Evolutionary conservation across 1,140 invertebrate species (phyloP), one percentile per base, ranked within the genome.

Genomic region (Mactra quadrangularis): DNA sequence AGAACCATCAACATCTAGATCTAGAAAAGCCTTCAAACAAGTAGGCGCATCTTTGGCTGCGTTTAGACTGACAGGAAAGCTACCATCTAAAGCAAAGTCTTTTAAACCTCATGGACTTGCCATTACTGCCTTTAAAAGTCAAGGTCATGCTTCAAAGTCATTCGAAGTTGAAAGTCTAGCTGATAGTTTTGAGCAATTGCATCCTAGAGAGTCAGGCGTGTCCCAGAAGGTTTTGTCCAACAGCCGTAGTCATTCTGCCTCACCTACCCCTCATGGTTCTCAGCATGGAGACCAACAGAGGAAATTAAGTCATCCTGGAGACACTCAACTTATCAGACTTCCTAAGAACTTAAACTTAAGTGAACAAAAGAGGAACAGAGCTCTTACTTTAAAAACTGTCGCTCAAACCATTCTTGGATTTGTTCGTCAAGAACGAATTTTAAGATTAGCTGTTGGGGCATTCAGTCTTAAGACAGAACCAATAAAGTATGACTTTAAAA

Each of bases 401-500:
- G 77, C 62, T 19, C 64, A 68, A 38, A 76, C 78, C 27, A 66
- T 87, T 19, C 70, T 71, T 27, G 64, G 50, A 19, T 87, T 85
- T 38, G 41, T 87, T 29, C 77, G 75, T 33, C 86, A 87, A 31
- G 82, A 87, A 52, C 84, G 84, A n/a, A 81, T 85, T 13, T 57
- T 87, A 19, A 74, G 76, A 77, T 55, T 29, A 17, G 82, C 78
- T 17, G 77, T 87, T 53, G 84, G 84, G 33, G 52, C 66, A 70
- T 78, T 82, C 35, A 75, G 59, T 41, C 55, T 79, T 41, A 85
- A 85, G 41, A 60, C 78, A 17, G 38, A 15, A 6, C 72, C 62
- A 76, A 62, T 79, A 33, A 87, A 85, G 62, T 78, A 85, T 86
- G 84, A 87, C 77, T 81, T 83, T 64, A 64, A 76, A 13, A 82